A percentile compares a stretch with the other conserved stretches of the same genome.
Conservation (phyloP, 2,797 vertebrate genomes). For the Harpagifer antarcticus region DNA sequence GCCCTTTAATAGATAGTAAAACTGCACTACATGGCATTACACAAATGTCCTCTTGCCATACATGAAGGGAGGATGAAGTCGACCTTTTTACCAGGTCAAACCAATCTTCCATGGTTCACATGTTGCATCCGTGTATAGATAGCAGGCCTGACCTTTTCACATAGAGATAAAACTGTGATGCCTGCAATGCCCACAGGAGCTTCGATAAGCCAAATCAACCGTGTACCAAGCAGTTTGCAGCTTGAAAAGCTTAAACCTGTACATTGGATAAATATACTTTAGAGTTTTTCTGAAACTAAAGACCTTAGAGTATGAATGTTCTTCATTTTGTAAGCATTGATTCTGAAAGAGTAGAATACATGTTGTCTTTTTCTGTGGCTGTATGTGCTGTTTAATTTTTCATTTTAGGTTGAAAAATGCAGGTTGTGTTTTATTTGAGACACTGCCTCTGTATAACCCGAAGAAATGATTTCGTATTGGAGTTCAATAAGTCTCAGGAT, state of each 20-base stretch:
- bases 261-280: background rate
- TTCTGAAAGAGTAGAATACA: conserved; percentile 25
- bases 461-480: conserved; percentile 62
- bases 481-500: conserved; percentile 73
- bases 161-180: conserved; percentile 29
- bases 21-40: background rate
- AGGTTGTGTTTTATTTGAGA: conserved; percentile 41
- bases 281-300: conserved; percentile 11
- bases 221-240: conserved; percentile 15
- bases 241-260: conserved; percentile 22
- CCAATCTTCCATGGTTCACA: conserved; percentile 40
- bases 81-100: conserved; percentile 28
- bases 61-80: conserved; percentile 29
- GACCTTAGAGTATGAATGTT: conserved; percentile 33
- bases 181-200: conserved; percentile 13
- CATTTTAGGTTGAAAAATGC: conserved; percentile 51
- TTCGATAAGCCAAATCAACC: conserved; percentile 43
- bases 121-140: conserved; percentile 44
- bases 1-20: background rate
- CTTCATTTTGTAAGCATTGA: conserved; percentile 16
- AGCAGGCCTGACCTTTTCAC: conserved; percentile 54
- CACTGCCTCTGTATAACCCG: conserved; percentile 55
- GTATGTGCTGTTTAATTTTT: conserved; percentile 53
- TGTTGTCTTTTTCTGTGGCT: conserved; percentile 22
- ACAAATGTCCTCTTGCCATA: background rate